These are phyloP conservation scores for Eledona agricola DNA, from an alignment of 2,888 invertebrate genomes.

Conservation along the genomic window DNA sequence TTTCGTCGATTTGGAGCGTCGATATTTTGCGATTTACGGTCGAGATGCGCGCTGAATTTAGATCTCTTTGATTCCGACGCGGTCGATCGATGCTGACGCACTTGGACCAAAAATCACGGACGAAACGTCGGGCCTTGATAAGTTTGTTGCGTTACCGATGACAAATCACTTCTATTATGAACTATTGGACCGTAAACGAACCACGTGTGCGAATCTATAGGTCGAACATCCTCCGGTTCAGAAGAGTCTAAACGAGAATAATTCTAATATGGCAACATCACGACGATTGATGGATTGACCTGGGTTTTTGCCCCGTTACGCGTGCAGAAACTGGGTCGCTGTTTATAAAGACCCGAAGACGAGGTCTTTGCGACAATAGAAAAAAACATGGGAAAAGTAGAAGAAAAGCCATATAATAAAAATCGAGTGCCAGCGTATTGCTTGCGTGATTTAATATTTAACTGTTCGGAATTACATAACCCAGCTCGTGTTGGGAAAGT, in stretches of 20 bases:
- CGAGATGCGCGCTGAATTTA: neutral
- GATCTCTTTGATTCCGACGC: neutral
- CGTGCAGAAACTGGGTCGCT: conserved; percentile 1
- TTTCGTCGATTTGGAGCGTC: too few species aligned
- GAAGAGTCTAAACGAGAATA: neutral
- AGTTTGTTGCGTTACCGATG: conserved; percentile 18
- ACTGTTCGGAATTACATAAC: too few species aligned
- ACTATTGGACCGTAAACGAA: conserved; percentile 7
- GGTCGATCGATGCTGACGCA: neutral
- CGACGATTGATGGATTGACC: conserved; percentile 7
- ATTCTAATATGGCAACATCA: neutral
- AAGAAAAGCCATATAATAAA: too few species aligned
- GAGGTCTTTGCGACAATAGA: conserved; percentile 2
- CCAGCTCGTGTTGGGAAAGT: too few species aligned
- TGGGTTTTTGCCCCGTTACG: neutral
- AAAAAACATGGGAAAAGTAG: too few species aligned
- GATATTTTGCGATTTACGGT: too few species aligned
- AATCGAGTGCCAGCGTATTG: too few species aligned
- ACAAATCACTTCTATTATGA: conserved; percentile 16
- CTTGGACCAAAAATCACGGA: neutral
- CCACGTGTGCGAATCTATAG: conserved; percentile 7
- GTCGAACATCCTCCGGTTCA: neutral
- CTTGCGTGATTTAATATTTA: too few species aligned
- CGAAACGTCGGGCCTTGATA: conserved; percentile 12
- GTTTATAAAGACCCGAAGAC: too few species aligned